These are phyloP conservation scores for Mechanitis mazaeus DNA, from an alignment of 2,888 invertebrate genomes.

Conservation along the genomic window DNA sequence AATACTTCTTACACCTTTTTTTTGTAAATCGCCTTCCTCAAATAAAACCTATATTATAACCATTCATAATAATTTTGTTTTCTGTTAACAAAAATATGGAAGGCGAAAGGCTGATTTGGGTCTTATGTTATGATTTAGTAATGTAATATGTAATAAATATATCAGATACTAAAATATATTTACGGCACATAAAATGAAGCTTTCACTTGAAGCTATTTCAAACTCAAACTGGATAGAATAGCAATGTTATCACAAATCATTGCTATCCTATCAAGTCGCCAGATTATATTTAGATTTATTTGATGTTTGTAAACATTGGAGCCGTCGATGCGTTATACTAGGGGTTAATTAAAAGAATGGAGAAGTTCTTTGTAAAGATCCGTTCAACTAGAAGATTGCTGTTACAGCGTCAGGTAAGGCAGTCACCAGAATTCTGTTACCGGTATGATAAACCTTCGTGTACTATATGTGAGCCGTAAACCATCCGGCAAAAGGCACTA, in stretches of 20 bases:
- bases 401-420: background rate
- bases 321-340: conserved; percentile 35
- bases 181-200: no score
- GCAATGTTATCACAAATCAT: background rate
- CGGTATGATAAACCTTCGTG: background rate
- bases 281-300: conserved; percentile 50
- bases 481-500: background rate
- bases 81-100: no score
- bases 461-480: background rate
- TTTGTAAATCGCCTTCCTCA: no score
- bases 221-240: no score
- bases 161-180: no score
- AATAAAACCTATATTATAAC: no score
- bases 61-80: no score
- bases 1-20: no score
- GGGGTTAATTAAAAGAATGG: conserved; percentile 53
- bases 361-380: conserved; percentile 72
- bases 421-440: conserved; percentile 31
- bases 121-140: no score
- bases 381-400: conserved; percentile 24
- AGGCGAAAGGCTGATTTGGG: no score
- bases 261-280: conserved; percentile 32
- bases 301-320: conserved; percentile 63
- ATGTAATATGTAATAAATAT: no score
- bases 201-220: no score